Conservation (phyloP, 2,113 vertebrate genomes). For the Microcebus ravelobensis region DNA sequence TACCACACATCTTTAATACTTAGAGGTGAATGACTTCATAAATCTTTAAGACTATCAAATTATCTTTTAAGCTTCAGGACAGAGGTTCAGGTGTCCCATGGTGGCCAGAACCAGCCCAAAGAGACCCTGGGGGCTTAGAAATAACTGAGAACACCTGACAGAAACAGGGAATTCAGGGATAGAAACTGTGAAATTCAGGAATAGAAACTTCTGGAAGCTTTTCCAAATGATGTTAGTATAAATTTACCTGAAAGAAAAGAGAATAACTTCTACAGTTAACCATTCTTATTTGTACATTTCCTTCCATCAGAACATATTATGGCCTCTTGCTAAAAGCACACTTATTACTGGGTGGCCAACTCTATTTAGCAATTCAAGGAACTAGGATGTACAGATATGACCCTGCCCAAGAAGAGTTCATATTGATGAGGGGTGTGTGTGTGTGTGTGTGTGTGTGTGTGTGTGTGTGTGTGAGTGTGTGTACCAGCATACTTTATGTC, state of each 20-base stretch:
- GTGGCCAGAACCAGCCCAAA: not conserved
- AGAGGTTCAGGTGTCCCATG: not conserved
- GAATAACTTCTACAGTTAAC: not conserved
- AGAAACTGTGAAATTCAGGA: not conserved
- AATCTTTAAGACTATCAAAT: not conserved
- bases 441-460: not conserved
- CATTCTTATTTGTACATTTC: slow-evolving; percentile 3
- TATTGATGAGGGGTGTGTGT: not conserved
- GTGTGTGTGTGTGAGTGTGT: not conserved
- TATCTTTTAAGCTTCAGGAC: slow-evolving; percentile 8
- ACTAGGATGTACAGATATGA: not conserved
- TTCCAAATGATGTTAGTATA: not conserved
- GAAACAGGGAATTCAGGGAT: not conserved
- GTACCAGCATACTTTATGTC: not conserved
- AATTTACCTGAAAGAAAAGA: not conserved
- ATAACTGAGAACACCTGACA: not conserved
- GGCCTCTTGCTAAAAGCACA: slow-evolving; percentile 23
- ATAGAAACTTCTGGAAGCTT: not conserved
- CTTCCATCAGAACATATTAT: not conserved
- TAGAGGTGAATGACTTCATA: not conserved
- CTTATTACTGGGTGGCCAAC: not conserved
- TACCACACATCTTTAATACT: not conserved
- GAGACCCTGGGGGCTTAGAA: not conserved
- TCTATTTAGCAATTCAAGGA: not conserved
- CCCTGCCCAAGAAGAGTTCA: not conserved